Conservation (phyloP, 2,797 vertebrate genomes). For the Tokudaia tokunoshimensis region DNA sequence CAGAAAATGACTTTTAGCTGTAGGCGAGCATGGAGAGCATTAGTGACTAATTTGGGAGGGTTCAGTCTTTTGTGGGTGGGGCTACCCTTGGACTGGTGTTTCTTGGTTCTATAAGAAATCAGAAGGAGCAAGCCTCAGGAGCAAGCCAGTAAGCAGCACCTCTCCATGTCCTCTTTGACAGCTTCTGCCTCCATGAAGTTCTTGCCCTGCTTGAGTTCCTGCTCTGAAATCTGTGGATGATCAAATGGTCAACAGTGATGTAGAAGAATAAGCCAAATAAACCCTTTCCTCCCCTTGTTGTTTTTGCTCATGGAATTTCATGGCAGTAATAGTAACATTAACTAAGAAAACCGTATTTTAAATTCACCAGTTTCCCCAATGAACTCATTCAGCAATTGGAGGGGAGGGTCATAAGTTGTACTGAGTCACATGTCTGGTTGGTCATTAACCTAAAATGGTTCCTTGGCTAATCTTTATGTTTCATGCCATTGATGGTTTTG, state of each 20-base stretch:
- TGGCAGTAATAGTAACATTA: background rate
- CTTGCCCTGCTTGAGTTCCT: too few species aligned
- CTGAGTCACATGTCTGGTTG: background rate
- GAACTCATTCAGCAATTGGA: background rate
- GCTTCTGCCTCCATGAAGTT: background rate
- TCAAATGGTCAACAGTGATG: background rate
- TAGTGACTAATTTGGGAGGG: background rate
- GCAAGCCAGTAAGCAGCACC: background rate
- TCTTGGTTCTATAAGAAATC: background rate
- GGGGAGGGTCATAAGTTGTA: background rate
- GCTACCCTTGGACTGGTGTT: background rate
- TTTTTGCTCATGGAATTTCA: background rate
- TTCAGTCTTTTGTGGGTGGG: background rate
- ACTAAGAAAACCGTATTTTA: slow-evolving; percentile 4
- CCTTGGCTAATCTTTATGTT: background rate
- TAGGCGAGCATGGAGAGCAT: background rate
- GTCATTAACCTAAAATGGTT: slow-evolving; percentile 6
- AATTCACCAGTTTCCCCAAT: background rate
- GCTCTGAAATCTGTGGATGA: background rate
- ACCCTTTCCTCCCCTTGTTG: background rate
- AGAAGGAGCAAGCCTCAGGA: background rate
- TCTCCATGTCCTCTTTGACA: background rate
- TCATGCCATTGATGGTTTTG: background rate
- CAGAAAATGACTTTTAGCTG: background rate
- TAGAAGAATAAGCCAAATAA: background rate